phyloP scores from a whole-genome alignment of 2,888 invertebrate genomes.

The Bombylius discolor region DNA sequence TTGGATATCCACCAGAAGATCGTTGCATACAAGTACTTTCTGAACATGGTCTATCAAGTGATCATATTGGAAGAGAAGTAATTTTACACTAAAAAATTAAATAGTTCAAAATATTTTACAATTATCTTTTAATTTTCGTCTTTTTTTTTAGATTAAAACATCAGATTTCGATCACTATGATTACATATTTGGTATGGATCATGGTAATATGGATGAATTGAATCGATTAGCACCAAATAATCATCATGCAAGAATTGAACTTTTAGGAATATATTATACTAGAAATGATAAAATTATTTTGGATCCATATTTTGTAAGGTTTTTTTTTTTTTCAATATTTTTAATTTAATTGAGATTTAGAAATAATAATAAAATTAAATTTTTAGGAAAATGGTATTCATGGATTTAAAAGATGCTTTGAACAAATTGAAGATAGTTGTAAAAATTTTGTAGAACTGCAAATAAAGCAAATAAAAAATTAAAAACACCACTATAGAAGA shows the following conservation, averaged over 20 bases:
- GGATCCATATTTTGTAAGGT: constrained; percentile 80
- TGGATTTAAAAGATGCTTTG: constrained; percentile 23
- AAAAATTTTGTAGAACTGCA: constrained; percentile 20
- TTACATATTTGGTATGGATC: constrained; percentile 90
- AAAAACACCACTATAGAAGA: no score
- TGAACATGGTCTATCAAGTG: constrained; percentile 46
- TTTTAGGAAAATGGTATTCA: constrained; percentile 23
- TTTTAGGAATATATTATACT: constrained; percentile 74
- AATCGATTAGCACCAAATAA: constrained; percentile 45
- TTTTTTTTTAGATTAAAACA: constrained; percentile 45
- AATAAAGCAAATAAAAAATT: background rate
- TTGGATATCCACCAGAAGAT: constrained; percentile 61
- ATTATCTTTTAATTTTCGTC: background rate
- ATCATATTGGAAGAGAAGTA: constrained; percentile 49
- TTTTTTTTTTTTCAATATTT: background rate
- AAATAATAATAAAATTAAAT: no score
- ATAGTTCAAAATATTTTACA: background rate
- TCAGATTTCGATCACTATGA: constrained; percentile 68
- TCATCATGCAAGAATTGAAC: constrained; percentile 53
- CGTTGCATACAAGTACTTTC: constrained; percentile 45
- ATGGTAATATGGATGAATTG: constrained; percentile 60
- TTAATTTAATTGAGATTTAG: background rate
- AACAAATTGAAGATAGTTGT: constrained; percentile 24
- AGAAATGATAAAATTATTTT: constrained; percentile 59
- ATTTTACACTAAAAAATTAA: background rate